Evolutionary conservation across 2,797 vertebrate species (phyloP), one percentile per base, ranked within the genome.

Genomic region (Eupleurogrammus muticus): DNA sequence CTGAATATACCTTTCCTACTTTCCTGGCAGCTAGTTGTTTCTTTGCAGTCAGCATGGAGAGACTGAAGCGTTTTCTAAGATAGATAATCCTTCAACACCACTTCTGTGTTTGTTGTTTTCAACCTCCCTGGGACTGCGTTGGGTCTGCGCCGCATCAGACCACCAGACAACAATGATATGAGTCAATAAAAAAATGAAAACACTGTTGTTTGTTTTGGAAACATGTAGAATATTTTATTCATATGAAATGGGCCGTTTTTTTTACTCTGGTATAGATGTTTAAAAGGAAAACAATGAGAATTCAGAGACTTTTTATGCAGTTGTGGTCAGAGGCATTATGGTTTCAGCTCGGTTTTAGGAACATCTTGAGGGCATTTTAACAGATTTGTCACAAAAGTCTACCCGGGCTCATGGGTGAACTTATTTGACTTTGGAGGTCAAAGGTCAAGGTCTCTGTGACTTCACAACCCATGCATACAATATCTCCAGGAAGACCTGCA

Each of bases 21-120:
- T 5, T 44, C 51, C 4, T 42, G 36, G 9, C 19, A 56, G 10
- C 58, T 46, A 23, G 38, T 12, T 14, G 17, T 52, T 34, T 60
- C 40, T 34, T 16, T 58, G 55, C 4, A 62, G 56, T 79, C 62
- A 68, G 32, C 44, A 51, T 24, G 21, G 50, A 42, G 49, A 62
- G 55, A 73, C 46, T 44, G 24, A 74, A 69, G 50, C 40, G 55
- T 68, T 60, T 83, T 71, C n/a, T 53, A 24, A 67, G 12, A 75
- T 48, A 35, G 58, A 74, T 76, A 79, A 79, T 83, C 52, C 49
- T 57, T 72, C 50, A 66, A 64, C 28, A 57, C 13, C n/a, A 55
- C 16, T 28, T 73, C 58, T 28, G 9, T 77, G 61, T 83, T 78
- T 77, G 50, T 36, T 74, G 28, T 36, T 76, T 51, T 64, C 67